Conservation (phyloP, 2,888 invertebrate species). For the Spisula subtruncata region DNA sequence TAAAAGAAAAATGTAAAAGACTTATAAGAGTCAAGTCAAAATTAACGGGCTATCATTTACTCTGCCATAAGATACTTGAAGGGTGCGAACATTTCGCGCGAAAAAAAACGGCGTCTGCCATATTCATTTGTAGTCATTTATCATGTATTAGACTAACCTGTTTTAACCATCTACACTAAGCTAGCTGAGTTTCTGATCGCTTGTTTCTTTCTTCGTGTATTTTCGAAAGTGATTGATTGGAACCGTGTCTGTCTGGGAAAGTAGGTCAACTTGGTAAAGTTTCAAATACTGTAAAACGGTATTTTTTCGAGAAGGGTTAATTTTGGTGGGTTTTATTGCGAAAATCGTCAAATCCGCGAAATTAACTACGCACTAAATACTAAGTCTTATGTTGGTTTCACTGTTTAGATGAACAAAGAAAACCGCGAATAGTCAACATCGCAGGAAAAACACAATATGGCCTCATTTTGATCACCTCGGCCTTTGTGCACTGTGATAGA, state of each 20-base stretch:
- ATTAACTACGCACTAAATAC: no score
- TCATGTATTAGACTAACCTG: conserved; percentile 33
- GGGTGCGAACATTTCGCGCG: background rate
- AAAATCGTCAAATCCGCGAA: no score
- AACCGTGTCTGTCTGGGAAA: conserved; percentile 46
- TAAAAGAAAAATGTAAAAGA: no score
- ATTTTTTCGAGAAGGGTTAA: no score
- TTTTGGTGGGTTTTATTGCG: no score
- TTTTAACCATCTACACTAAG: conserved; percentile 42
- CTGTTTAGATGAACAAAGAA: no score
- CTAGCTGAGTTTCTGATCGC: conserved; percentile 23
- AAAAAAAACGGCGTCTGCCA: conserved; percentile 21
- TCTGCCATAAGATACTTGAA: background rate
- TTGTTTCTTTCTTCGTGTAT: conserved; percentile 43
- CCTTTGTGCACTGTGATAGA: no score
- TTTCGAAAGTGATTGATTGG: conserved; percentile 48
- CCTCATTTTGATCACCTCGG: no score
- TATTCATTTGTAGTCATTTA: conserved; percentile 37
- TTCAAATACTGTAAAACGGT: conserved; percentile 18
- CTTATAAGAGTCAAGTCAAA: background rate
- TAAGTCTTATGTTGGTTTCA: no score
- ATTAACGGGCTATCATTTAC: background rate
- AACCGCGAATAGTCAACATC: no score
- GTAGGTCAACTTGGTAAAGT: conserved; percentile 41
- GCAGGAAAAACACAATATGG: no score